Evolutionary conservation across 2,888 invertebrate genomes (phyloP).

Genomic region (Chloroclysta siterata): DNA sequence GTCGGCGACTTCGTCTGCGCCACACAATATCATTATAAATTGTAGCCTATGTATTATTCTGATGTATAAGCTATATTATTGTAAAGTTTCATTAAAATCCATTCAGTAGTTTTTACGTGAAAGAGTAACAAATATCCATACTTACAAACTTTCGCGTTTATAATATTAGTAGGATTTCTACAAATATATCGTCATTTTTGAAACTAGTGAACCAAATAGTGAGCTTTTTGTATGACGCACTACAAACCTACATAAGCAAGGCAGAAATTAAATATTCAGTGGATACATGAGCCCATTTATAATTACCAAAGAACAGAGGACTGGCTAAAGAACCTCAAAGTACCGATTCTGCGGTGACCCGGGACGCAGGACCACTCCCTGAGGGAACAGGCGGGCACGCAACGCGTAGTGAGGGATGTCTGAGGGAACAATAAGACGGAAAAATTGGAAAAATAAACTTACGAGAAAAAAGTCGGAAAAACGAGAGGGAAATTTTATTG

Average conservation of each 20-base stretch:
- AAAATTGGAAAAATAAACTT: not conserved
- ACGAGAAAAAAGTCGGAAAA: not conserved
- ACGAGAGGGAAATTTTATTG: not conserved
- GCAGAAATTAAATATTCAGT: constrained; percentile 50
- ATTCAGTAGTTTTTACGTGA: no score
- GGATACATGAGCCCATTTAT: constrained; percentile 55
- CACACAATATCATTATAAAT: no score
- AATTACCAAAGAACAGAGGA: constrained; percentile 52
- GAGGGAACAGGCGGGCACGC: constrained; percentile 32
- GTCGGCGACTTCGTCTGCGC: no score
- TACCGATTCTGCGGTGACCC: constrained; percentile 52
- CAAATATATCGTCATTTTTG: no score
- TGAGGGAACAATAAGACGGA: constrained; percentile 1
- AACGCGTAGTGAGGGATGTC: constrained; percentile 27
- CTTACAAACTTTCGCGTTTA: no score
- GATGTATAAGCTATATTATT: no score
- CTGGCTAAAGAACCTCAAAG: constrained; percentile 56
- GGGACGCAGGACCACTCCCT: constrained; percentile 51
- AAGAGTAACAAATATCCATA: no score
- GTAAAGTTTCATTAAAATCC: no score
- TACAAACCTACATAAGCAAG: constrained; percentile 38
- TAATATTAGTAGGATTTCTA: no score
- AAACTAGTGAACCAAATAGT: no score
- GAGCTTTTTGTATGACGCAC: no score
- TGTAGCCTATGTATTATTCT: no score